Evolutionary conservation across 2,888 invertebrate species (phyloP), one percentile per base, ranked within the genome.

Genomic region (Acrobasis consociella): DNA sequence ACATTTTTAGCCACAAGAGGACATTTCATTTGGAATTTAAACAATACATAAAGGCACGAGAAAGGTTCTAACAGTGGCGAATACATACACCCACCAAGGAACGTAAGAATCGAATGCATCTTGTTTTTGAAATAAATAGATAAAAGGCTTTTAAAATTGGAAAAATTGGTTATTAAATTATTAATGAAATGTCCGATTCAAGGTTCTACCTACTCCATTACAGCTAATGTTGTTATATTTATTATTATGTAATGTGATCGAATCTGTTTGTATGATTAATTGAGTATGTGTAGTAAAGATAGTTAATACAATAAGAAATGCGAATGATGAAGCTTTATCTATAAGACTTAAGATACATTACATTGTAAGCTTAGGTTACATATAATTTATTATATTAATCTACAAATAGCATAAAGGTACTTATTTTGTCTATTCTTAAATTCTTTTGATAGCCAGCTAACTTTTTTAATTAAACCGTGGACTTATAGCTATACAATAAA

Each of bases 271-370:
- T 46, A 46, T 46, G 46, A 46, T n/a, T 46, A 31, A 31, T 8
- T 46, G 13, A n/a, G 46, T 46, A 46, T 46, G 46, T 46, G 46
- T 46, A 46, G 46, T 46, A 46, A 11, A 42, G n/a, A 46, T 46
- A 46, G 46, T 11, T 46, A 46, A 46, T 46, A 46, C n/a, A 11
- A 9, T 39, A 39, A 42, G 42, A 13, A 42, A 42, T 46, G 46
- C 46, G 46, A 46, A 46, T 46, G 46, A 46, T 46, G 13, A 46
- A 46, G 46, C 49, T 17, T 53, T 31, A 49, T 55, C 49, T 58
- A 58, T 46, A 46, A 46, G 46, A 46, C 46, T 46, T n/a, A n/a
- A n/a, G n/a, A n/a, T n/a, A n/a, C n/a, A n/a, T n/a, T n/a, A n/a
- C n/a, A n/a, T n/a, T 5, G 13, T 46, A 46, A n/a, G 46, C 46